Evolutionary conservation across 2,797 vertebrate genomes (phyloP).

Genomic region (Hypotaenidia okinawae): DNA sequence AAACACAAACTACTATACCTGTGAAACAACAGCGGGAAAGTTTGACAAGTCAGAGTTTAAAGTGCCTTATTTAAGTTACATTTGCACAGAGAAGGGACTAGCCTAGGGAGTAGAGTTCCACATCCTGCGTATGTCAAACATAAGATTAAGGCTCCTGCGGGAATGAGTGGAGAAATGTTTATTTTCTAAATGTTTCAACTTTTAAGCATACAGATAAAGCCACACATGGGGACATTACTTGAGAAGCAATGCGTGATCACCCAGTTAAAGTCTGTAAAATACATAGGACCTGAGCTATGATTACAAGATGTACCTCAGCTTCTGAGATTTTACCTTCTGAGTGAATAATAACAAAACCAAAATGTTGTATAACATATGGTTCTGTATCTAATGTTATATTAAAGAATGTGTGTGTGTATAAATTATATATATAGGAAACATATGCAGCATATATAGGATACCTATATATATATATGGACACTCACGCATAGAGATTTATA

Average conservation of each 20-base stretch:
- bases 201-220: background rate
- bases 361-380: background rate
- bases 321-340: background rate
- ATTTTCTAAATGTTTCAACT: background rate
- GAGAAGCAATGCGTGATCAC: background rate
- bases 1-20: background rate
- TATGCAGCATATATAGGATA: background rate
- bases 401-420: background rate
- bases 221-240: background rate
- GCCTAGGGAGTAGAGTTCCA: background rate
- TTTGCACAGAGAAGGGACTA: background rate
- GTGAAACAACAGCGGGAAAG: background rate
- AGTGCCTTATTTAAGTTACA: background rate
- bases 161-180: background rate
- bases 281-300: rapidly evolving
- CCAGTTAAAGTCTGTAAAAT: background rate
- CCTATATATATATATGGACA: background rate
- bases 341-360: background rate
- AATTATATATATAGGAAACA: background rate
- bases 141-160: background rate
- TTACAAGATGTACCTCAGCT: background rate
- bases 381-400: background rate
- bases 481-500: background rate
- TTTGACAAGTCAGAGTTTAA: background rate
- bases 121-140: rapidly evolving